Conservation (phyloP, 1,140 invertebrate species). For the Lepidurus apus region DNA sequence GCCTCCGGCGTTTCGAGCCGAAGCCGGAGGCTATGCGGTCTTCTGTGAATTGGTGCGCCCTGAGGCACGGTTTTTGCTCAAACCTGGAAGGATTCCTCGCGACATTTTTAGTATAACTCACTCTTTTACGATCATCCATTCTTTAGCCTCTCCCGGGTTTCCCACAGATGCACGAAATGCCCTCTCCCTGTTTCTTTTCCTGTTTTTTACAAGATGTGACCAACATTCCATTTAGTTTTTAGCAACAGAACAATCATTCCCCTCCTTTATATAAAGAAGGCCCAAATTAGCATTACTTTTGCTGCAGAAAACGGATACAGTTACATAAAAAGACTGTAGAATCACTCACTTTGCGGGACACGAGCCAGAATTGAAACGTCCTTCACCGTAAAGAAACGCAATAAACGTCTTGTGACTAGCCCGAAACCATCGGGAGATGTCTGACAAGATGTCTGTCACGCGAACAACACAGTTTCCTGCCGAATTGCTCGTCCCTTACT, state of each 20-base stretch:
- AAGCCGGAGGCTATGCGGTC: no score
- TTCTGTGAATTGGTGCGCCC: no score
- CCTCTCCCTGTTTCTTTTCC: neutral
- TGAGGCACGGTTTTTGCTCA: no score
- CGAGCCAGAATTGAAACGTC: neutral
- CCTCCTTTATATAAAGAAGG: no score
- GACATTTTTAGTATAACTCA: neutral
- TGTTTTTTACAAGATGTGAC: no score
- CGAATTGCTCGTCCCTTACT: conserved; percentile 17
- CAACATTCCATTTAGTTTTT: no score
- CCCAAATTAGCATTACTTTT: no score
- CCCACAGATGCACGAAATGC: neutral
- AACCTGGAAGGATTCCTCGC: no score
- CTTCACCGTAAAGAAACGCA: neutral
- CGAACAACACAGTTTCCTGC: neutral
- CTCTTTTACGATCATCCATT: neutral
- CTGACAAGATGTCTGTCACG: neutral
- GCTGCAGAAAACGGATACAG: no score
- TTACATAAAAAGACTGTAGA: neutral
- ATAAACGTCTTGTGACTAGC: neutral
- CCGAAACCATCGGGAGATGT: no score
- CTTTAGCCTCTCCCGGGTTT: neutral
- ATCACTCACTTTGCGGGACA: neutral
- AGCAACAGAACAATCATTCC: no score
- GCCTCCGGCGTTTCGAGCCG: no score